Evolutionary conservation across 2,113 vertebrate species (phyloP), one percentile per base, ranked within the genome.

Genomic region (Takifugu flavidus): DNA sequence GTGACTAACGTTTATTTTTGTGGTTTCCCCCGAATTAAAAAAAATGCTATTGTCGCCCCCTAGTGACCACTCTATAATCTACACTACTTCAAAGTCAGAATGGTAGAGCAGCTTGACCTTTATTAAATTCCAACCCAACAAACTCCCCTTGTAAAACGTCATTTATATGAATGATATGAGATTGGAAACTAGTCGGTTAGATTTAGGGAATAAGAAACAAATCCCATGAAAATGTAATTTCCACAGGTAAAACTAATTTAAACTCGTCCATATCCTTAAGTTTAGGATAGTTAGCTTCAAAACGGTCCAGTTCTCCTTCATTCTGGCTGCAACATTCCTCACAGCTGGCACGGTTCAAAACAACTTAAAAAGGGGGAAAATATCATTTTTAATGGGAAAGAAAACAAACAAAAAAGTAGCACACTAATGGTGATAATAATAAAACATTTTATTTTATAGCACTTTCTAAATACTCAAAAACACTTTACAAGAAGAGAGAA

Each of bases 391-490:
- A 13, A 10, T 26, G 53, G 42, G 42, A 2, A 43, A 43, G 13
- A 43, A 6, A 43, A 43, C 6, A 43, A 43, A 43, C 42, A 43
- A 13, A 65, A 65, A 47, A 68, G 55, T 56, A 71, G 66, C 6
- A 14, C 60, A 44, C 62, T 51, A 65, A 52, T 76, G 75, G 83
- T 79, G 83, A 84, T 89, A 82, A 85, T 85, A 82, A 89, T 88
- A 88, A 88, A 89, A 89, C 87, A 89, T 89, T 89, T 89, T 89
- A 87, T 89, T 89, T 85, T 89, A 89, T 87, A 89, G 84, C 81
- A 86, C 83, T 87, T 89, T 84, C 85, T 87, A 88, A 89, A 89
- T 89, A 89, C 87, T 87, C 84, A 89, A 88, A 86, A 82, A 89
- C 87, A 89, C 87, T 87, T 89, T 86, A 89, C 85, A 89, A 85